phyloP scores from a whole-genome alignment of 2,888 invertebrate genomes.

The Andricus curvator region DNA sequence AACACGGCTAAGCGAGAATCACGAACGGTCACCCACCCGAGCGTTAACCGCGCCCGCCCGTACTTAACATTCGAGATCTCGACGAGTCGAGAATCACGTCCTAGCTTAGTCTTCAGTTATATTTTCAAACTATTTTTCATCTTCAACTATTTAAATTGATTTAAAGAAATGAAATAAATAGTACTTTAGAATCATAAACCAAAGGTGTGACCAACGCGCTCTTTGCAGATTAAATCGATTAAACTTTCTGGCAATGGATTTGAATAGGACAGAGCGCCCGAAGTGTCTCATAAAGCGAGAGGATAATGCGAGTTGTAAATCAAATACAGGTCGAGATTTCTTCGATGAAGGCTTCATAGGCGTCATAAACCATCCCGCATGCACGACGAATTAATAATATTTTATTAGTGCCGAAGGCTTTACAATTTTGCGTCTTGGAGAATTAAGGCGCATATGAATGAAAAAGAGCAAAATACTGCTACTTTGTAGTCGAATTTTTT shows the following conservation, averaged over 20 bases:
- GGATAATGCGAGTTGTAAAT: conserved; percentile 45
- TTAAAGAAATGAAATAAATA: neutral
- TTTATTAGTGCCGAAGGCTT: conserved; percentile 68
- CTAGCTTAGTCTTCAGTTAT: too few species aligned
- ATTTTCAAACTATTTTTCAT: neutral
- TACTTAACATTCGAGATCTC: too few species aligned
- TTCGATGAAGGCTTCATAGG: conserved; percentile 67
- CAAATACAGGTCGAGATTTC: conserved; percentile 52
- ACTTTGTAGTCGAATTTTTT: conserved; percentile 67
- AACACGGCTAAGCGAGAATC: too few species aligned
- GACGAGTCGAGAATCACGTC: too few species aligned
- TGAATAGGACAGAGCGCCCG: conserved; percentile 15
- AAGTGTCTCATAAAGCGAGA: conserved; percentile 24
- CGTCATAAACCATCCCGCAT: conserved; percentile 71
- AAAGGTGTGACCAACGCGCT: neutral
- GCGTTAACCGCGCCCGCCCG: too few species aligned
- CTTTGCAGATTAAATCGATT: neutral
- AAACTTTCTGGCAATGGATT: neutral
- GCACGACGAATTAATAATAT: conserved; percentile 76
- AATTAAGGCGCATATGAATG: conserved; percentile 27
- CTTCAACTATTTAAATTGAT: neutral
- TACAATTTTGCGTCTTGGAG: conserved; percentile 46
- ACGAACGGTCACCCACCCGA: too few species aligned
- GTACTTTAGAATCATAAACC: neutral
- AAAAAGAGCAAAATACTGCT: conserved; percentile 51